phyloP scores from a whole-genome alignment of 2,797 vertebrate species.

The Propithecus perrieri region DNA sequence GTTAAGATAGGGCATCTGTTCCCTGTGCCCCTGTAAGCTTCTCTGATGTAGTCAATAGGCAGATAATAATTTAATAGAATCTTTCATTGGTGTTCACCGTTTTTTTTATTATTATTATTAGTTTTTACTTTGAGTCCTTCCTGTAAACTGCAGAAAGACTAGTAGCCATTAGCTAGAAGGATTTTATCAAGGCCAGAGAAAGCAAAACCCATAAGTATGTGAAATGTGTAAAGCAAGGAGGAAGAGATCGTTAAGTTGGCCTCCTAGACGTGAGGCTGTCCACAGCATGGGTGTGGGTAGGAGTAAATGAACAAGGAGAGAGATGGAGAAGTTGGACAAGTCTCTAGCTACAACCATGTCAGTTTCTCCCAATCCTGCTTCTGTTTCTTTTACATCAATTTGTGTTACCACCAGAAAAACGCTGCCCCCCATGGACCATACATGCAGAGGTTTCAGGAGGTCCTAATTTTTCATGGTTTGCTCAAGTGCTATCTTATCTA shows the following conservation, averaged over 20 bases:
- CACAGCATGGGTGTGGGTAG: rapidly evolving
- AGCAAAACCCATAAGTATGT: background rate
- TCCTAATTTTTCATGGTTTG: background rate
- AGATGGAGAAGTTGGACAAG: background rate
- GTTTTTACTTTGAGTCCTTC: background rate
- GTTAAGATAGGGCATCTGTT: background rate
- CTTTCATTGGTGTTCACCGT: background rate
- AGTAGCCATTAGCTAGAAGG: background rate
- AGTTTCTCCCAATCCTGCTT: background rate
- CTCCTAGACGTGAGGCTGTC: background rate
- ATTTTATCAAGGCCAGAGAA: background rate
- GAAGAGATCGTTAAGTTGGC: background rate
- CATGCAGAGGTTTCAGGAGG: background rate
- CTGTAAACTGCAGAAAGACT: background rate
- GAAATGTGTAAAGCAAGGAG: background rate
- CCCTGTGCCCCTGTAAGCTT: background rate
- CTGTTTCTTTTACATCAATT: background rate
- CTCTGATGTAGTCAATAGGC: background rate
- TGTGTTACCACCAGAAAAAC: background rate
- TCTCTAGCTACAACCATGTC: background rate
- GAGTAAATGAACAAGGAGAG: background rate
- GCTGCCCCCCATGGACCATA: background rate
- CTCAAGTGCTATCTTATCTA: background rate
- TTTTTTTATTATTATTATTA: background rate
- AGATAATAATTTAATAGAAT: background rate